Base-by-base conservation (phyloP, 2,113 vertebrate species). In the Neotoma lepida region DNA sequence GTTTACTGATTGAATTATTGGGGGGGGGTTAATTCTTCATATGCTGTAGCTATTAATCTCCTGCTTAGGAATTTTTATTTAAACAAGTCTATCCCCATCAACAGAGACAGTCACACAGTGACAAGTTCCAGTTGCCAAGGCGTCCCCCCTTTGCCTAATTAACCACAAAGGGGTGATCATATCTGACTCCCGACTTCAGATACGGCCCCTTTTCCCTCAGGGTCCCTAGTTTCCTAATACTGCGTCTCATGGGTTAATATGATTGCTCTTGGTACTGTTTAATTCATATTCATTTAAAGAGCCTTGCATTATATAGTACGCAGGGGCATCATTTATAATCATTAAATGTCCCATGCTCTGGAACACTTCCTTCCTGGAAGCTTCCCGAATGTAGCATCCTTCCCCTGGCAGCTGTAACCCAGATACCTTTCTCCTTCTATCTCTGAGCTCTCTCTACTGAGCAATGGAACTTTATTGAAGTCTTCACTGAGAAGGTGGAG, bases 351-450 rank as follows among this genome's bases (percentile, higher is more conserved):
- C 46, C 77, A 22, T 61, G 26, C 58, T n/a, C n/a, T 61, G 68
- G 76, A 76, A 77, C 39, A 51, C 49, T 87, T 86, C 94, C 89
- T 92, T 89, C 81, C 56, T 90, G 78, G 35, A 35, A 78, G 64
- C 84, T 74, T 88, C 41, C 44, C 41, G 63, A 58, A n/a, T 28
- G 10, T 30, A 74, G n/a, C 49, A 64, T 84, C 68, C 78, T 76
- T 86, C 61, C 94, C 86, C 63, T 51, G 68, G 35, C 70, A 94
- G 84, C 91, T 61, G 26, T 96, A 96, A 97, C 86, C 78, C 84
- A 95, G 86, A 63, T 96, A 89, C 86, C 33, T 56, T 86, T 92
- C 14, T 68, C 81, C 89, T 91, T 39, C 44, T 54, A 61, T 78
- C 77, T 86, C 89, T 5, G 39, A 49, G 66, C 66, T 92, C 28